These are phyloP conservation scores for Schizotus pectinicornis DNA, from an alignment of 2,888 invertebrate genomes.

Conservation along the genomic window DNA sequence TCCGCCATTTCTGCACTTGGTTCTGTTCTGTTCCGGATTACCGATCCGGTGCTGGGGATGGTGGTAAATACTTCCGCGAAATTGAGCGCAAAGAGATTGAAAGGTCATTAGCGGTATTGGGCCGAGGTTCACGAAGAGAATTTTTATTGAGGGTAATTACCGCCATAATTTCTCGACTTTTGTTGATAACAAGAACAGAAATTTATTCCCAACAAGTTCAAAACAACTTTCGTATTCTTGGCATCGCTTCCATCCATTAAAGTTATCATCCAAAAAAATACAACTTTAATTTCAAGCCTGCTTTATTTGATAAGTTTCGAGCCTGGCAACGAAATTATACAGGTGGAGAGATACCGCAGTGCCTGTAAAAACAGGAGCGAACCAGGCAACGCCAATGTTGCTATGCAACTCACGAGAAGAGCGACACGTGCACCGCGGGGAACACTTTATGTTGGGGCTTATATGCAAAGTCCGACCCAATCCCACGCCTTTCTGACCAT, in stretches of 20 bases:
- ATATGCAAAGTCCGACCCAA: slow-evolving; percentile 7
- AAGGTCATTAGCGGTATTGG: no score
- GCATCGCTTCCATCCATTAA: slow-evolving; percentile 8
- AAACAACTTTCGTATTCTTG: slow-evolving; percentile 9
- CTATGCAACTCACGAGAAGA: slow-evolving; percentile 21
- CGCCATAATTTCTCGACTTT: no score
- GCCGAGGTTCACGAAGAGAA: no score
- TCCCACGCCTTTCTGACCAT: slow-evolving; percentile 4
- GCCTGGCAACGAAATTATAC: slow-evolving; percentile 11
- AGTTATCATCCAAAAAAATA: slow-evolving; percentile 13
- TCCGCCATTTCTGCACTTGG: no score
- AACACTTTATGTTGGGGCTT: slow-evolving; percentile 1
- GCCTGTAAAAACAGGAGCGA: not conserved
- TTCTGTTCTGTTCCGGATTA: no score
- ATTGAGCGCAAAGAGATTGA: no score
- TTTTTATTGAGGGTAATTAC: no score
- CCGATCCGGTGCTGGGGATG: no score
- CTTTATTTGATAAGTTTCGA: slow-evolving; percentile 13
- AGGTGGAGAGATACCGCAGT: slow-evolving; percentile 16
- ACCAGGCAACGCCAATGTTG: slow-evolving; percentile 4
- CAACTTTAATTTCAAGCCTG: slow-evolving; percentile 11
- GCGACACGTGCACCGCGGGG: slow-evolving; percentile 18
- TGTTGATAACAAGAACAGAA: not conserved
- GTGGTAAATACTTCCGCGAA: no score
- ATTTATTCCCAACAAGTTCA: slow-evolving; percentile 3